Evolutionary conservation across 2,888 invertebrate genomes (phyloP).

Genomic region (Scaptomyza reducta): DNA sequence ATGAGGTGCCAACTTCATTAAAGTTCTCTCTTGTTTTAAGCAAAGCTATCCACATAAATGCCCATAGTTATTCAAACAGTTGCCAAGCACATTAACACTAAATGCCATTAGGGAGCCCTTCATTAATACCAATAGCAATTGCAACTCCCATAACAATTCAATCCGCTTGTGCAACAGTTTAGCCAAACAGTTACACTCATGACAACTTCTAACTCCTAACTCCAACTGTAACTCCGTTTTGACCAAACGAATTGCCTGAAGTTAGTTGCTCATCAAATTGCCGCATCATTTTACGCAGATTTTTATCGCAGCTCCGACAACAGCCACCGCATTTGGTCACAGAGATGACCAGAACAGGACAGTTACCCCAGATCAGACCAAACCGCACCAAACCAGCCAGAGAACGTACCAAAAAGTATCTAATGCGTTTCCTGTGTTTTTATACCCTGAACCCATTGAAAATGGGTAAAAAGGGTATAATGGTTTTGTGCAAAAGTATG

Average conservation of each 20-base stretch:
- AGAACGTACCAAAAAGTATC: slow-evolving; percentile 52
- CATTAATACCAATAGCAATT: slow-evolving; percentile 15
- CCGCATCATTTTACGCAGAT: slow-evolving; percentile 77
- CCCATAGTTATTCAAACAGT: slow-evolving; percentile 41
- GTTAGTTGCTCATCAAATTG: slow-evolving; percentile 79
- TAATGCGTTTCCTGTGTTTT: slow-evolving; percentile 78
- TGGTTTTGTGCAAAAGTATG: too few species aligned
- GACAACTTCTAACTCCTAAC: slow-evolving; percentile 30
- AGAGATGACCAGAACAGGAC: slow-evolving; percentile 24
- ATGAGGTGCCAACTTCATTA: slow-evolving; percentile 1
- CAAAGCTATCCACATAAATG: slow-evolving; percentile 27
- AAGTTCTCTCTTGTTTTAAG: not conserved
- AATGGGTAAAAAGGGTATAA: too few species aligned
- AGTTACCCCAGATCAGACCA: slow-evolving; percentile 12
- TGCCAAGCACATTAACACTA: slow-evolving; percentile 57
- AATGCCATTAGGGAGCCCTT: slow-evolving; percentile 41
- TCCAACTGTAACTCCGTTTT: slow-evolving; percentile 30
- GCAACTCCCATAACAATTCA: slow-evolving; percentile 21
- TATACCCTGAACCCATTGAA: too few species aligned
- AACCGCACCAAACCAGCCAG: slow-evolving; percentile 11
- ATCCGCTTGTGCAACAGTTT: slow-evolving; percentile 49
- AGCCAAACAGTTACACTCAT: slow-evolving; percentile 39
- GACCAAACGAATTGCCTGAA: slow-evolving; percentile 71
- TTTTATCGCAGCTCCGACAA: slow-evolving; percentile 65
- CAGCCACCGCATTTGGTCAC: slow-evolving; percentile 34